These are phyloP conservation scores for Sus scrofa DNA, from an alignment of 2,113 vertebrate genomes.

Conservation along the genomic window DNA sequence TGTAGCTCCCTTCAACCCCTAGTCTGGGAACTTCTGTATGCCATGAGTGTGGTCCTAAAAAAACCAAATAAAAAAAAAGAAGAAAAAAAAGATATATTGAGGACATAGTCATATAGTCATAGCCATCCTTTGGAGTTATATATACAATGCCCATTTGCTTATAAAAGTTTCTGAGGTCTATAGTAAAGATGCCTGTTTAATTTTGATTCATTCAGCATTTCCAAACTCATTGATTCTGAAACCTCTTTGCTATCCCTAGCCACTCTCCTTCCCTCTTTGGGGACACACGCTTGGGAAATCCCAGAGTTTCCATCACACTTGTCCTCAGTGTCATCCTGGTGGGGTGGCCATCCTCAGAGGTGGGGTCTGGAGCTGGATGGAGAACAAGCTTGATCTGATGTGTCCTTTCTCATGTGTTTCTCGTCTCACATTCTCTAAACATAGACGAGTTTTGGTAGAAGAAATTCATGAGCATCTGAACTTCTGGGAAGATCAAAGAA, in stretches of 20 bases:
- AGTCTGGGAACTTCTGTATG: too few relatives aligned
- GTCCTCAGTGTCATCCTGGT: neutral
- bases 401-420: neutral
- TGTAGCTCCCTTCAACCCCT: too few relatives aligned
- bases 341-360: neutral
- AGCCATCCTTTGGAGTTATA: neutral
- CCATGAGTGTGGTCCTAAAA: too few relatives aligned
- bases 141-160: neutral
- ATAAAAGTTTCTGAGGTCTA: neutral
- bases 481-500: neutral
- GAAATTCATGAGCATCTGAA: neutral
- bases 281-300: neutral
- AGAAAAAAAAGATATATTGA: neutral
- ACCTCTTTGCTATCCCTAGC: neutral
- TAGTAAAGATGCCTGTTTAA: neutral
- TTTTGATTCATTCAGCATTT: neutral
- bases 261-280: neutral
- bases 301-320: neutral
- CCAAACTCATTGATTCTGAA: neutral
- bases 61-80: neutral
- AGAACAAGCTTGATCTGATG: neutral
- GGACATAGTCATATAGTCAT: neutral
- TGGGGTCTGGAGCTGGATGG: neutral
- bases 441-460: neutral
- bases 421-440: neutral